Base-by-base conservation (phyloP, 2,113 vertebrate genomes). In the Hypomesus transpacificus region DNA sequence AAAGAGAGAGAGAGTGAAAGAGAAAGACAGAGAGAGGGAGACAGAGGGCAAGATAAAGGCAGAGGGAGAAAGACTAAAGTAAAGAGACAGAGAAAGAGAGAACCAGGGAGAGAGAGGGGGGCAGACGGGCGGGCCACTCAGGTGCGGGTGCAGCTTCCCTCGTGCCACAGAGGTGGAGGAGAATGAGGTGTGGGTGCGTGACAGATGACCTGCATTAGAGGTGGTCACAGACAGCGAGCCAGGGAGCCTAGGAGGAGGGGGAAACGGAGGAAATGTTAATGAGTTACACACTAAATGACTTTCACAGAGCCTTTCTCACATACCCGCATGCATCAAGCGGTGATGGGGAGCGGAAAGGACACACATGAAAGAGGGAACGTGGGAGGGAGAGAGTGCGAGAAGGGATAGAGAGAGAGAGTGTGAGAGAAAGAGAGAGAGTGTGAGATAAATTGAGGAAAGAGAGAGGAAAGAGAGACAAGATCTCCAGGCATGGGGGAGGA, bases 291-390 rank as follows among this genome's bases (percentile, higher is more conserved):
- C 80, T 65, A 85, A 87, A 87, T 83, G 79, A 83, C 82, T 88
- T 85, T 74, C 85, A 87, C 79, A 84, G 83, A 85, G 80, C 65
- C 75, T 83, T 85, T 85, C 24, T 86, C 79, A 70, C 84, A 76
- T 73, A 24, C 79, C 76, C 58, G 77, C 81, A 86, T 89, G 85
- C 77, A 86, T 88, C 84, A 85, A 83, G 81, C 78, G 70, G 81
- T 86, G 89, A 89, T 86, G 84, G 86, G 84, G 76, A 76, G 67
- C 76, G 77, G 81, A 87, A 79, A 87, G 82, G 82, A 70, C 76
- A 70, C 68, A 62, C 76, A 87, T 86, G 83, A 78, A 88, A 87
- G 84, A 82, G 76, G n/a, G 74, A 60, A 26, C 24, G 24, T 26
- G 24, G 24, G 24, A 26, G 24, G 2, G 24, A 26, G 24, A 26